Evolutionary conservation across 1,140 invertebrate species (phyloP), one percentile per base, ranked within the genome.

Genomic region (Galleria mellonella): DNA sequence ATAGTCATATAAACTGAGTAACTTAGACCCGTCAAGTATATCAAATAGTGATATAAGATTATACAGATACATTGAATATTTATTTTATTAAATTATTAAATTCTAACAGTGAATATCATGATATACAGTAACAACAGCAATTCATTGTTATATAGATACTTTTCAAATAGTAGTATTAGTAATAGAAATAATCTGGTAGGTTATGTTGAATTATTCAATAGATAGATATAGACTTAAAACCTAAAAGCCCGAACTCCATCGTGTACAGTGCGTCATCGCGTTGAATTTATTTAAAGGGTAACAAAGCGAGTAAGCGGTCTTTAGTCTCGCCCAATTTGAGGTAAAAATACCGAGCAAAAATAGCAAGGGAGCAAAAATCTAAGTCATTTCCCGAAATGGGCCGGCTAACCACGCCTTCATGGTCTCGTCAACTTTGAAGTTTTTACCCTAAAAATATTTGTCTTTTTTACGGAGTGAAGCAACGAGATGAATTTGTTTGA

Each of bases 221-320:
- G n/a, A n/a, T n/a, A n/a, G n/a, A n/a, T n/a, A n/a, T n/a, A n/a
- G n/a, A n/a, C n/a, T n/a, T n/a, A n/a, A n/a, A n/a, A n/a, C n/a
- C 17, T 6, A 30, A 17, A 17, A 37, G 15, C 17, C 15, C 11
- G 13, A 37, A 11, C 35, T 42, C 7, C 39, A n/a, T 9, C 31
- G 29, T 32, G 17, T 42, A 42, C 14, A 14, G 7, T 32, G 39
- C 15, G 7, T 11, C 29, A 17, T 4, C 14, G 11, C 14, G 29
- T 30, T 42, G 29, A 42, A 42, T 42, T 42, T 31, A 32, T 42
- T 32, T 42, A 42, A 42, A 29, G 35, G 35, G 39, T 42, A 32
- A 32, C 30, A 42, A 42, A 17, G 29, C 39, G 39, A 12, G 12
- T 31, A 17, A 23, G 30, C 39, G 30, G 12, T 42, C 29, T 32